Evolutionary conservation across 2,113 vertebrate species (phyloP).

Genomic region (Lynx canadensis): DNA sequence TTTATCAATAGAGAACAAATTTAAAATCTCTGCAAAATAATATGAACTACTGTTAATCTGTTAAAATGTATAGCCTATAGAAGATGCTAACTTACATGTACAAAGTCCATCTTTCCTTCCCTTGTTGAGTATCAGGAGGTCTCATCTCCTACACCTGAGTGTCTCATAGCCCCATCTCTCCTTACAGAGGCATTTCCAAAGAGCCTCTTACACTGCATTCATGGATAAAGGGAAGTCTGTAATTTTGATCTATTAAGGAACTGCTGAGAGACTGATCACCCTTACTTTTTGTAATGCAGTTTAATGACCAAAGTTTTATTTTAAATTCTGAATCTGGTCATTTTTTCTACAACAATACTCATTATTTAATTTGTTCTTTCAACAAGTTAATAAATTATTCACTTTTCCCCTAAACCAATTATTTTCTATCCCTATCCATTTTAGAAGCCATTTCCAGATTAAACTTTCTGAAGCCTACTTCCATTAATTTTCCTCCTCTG

Average conservation of each 20-base stretch:
- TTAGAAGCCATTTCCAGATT: conserved; percentile 3
- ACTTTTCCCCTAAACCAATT: neutral
- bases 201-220: neutral
- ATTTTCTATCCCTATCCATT: conserved; percentile 8
- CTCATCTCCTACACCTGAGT: neutral
- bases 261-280: neutral
- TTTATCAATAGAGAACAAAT: neutral
- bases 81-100: neutral
- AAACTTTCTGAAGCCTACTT: neutral
- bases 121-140: neutral
- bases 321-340: conserved; percentile 19
- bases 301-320: neutral
- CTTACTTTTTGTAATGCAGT: neutral
- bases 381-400: conserved; percentile 24
- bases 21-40: neutral
- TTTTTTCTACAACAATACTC: neutral
- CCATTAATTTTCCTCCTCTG: neutral
- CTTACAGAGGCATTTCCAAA: neutral
- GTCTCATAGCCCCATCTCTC: neutral
- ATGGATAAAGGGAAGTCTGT: neutral
- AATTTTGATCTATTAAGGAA: neutral
- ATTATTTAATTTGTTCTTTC: conserved; percentile 5
- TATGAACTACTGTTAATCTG: neutral
- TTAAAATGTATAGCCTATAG: neutral
- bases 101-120: neutral